phyloP scores from a whole-genome alignment of 2,888 invertebrate species.

The Drosophila anomelani region DNA sequence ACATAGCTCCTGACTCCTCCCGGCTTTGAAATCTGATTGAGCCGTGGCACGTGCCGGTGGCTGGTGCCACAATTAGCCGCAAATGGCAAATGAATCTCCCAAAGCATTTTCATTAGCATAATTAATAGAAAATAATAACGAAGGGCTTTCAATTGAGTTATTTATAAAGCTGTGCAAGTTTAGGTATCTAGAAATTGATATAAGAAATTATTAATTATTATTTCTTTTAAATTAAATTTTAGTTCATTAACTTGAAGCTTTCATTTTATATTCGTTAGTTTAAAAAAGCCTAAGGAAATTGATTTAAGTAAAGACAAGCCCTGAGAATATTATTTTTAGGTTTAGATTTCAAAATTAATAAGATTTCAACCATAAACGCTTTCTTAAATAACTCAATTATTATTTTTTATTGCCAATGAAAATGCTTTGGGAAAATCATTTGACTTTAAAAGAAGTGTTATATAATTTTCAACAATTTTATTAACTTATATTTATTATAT shows the following conservation, averaged over 20 bases:
- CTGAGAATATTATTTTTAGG: too few relatives aligned
- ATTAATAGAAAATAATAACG: slow-evolving; percentile 57
- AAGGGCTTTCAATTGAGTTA: not conserved
- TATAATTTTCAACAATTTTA: too few relatives aligned
- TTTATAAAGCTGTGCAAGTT: not conserved
- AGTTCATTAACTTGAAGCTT: too few relatives aligned
- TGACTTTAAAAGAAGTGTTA: too few relatives aligned
- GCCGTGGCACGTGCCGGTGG: slow-evolving; percentile 32
- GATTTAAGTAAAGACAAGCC: too few relatives aligned
- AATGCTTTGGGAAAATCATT: too few relatives aligned
- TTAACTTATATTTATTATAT: too few relatives aligned
- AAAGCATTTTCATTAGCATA: slow-evolving; percentile 65
- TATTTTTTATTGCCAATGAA: too few relatives aligned
- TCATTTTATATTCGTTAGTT: not conserved
- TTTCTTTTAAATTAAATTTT: not conserved
- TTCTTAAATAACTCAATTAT: too few relatives aligned
- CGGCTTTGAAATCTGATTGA: slow-evolving; percentile 31
- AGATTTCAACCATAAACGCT: too few relatives aligned
- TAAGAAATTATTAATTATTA: not conserved
- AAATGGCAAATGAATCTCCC: slow-evolving; percentile 68
- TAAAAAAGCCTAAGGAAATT: too few relatives aligned
- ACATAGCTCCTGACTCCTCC: not conserved
- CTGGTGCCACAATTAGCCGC: slow-evolving; percentile 70
- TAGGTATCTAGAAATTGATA: not conserved
- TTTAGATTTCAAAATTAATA: too few relatives aligned